These are phyloP conservation scores for Linepithema humile DNA, from an alignment of 1,140 invertebrate species.

Conservation along the genomic window DNA sequence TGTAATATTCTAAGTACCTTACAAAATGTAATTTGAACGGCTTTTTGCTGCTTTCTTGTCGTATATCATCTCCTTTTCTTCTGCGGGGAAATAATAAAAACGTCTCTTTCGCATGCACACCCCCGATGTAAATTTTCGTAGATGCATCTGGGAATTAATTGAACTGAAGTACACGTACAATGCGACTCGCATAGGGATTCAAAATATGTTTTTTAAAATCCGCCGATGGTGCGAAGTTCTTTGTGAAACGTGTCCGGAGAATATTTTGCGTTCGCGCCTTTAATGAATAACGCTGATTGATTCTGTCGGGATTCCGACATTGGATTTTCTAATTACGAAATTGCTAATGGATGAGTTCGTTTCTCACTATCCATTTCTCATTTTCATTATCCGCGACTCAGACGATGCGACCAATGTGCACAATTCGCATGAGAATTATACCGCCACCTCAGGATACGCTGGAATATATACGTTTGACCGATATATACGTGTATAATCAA, in stretches of 20 bases:
- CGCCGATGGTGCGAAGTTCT: not conserved
- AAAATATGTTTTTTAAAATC: conserved; percentile 16
- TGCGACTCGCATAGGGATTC: not conserved
- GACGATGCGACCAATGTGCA: not conserved
- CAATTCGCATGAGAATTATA: not conserved
- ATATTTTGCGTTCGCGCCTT: conserved; percentile 71
- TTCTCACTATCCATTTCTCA: not conserved
- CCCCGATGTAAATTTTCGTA: conserved; percentile 4
- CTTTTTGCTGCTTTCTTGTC: not conserved
- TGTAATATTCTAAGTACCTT: not conserved
- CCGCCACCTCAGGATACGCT: not conserved
- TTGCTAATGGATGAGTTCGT: conserved; percentile 79
- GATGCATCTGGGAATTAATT: conserved; percentile 41
- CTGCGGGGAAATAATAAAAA: not conserved
- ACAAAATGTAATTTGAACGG: not conserved
- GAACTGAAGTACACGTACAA: not conserved
- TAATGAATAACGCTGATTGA: conserved; percentile 65
- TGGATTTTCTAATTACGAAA: conserved; percentile 82
- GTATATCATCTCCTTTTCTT: conserved; percentile 4
- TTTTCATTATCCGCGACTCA: not conserved
- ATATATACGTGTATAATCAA: no score
- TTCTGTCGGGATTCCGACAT: conserved; percentile 70
- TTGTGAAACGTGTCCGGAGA: conserved; percentile 16
- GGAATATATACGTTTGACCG: not conserved
- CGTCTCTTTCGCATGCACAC: not conserved